Percentiles rank a stretch among this genome's conserved stretches.
Evolutionary conservation across 2,888 invertebrate species (phyloP).

Genomic region (Phania funesta): DNA sequence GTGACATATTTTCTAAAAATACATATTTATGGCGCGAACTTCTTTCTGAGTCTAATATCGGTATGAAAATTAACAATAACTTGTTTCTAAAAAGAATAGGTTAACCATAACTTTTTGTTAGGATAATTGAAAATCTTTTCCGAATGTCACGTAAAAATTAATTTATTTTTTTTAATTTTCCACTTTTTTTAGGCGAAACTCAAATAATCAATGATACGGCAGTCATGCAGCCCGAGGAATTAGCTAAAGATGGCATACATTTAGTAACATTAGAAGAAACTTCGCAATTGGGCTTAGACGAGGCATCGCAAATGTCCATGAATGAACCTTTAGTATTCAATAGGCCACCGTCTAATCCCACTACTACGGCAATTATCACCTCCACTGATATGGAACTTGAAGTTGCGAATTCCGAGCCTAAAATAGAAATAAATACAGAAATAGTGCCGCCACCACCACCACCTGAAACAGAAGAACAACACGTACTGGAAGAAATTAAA

Average conservation of each 20-base stretch:
- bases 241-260: conserved; percentile 78
- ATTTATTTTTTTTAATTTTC: no score
- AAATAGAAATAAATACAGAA: conserved; percentile 4
- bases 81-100: no score
- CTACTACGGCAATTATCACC: conserved; percentile 7
- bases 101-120: no score
- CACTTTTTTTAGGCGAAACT: conserved; percentile 68
- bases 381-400: conserved; percentile 65
- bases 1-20: no score
- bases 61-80: no score
- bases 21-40: no score
- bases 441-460: conserved; percentile 60
- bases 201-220: conserved; percentile 76
- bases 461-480: not conserved
- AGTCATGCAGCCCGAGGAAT: conserved; percentile 74
- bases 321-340: conserved; percentile 74
- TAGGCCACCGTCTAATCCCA: conserved; percentile 65
- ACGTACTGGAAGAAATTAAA: not conserved
- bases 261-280: conserved; percentile 77
- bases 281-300: conserved; percentile 72
- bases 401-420: conserved; percentile 34
- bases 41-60: no score
- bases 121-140: no score
- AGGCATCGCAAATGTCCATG: conserved; percentile 74
- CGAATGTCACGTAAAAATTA: no score